Evolutionary conservation across 2,113 vertebrate genomes (phyloP).

Genomic region (Dicentrarchus labrax): DNA sequence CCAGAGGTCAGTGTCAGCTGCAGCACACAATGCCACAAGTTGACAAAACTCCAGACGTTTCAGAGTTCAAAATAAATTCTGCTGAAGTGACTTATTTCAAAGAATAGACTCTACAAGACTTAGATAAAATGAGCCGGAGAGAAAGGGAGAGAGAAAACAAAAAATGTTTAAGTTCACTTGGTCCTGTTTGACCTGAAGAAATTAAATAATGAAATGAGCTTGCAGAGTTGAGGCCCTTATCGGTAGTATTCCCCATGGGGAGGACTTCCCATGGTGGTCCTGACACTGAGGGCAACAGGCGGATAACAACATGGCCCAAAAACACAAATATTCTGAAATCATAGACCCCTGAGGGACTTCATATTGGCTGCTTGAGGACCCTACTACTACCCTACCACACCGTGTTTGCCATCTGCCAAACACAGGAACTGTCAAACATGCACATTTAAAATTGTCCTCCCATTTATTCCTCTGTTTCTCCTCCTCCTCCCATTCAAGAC

Average conservation of each 20-base stretch:
- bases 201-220: conserved; percentile 36
- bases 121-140: not conserved
- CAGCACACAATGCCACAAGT: not conserved
- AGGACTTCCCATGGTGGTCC: conserved; percentile 73
- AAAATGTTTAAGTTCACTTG: not conserved
- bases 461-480: not conserved
- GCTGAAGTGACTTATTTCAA: not conserved
- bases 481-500: not conserved
- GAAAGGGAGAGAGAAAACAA: not conserved
- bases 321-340: conserved; percentile 76
- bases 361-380: conserved; percentile 29
- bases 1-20: conserved; percentile 11
- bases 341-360: conserved; percentile 49
- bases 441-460: not conserved
- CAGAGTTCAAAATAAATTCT: not conserved
- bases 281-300: conserved; percentile 59
- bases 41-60: not conserved
- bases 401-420: conserved; percentile 40
- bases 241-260: conserved; percentile 32
- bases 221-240: conserved; percentile 8
- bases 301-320: conserved; percentile 55
- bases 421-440: conserved; percentile 12
- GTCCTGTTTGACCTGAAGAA: conserved; percentile 12
- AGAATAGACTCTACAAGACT: not conserved
- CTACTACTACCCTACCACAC: not conserved